Base-by-base conservation (phyloP, 1,140 invertebrate genomes). In the Drosophila takahashii region DNA sequence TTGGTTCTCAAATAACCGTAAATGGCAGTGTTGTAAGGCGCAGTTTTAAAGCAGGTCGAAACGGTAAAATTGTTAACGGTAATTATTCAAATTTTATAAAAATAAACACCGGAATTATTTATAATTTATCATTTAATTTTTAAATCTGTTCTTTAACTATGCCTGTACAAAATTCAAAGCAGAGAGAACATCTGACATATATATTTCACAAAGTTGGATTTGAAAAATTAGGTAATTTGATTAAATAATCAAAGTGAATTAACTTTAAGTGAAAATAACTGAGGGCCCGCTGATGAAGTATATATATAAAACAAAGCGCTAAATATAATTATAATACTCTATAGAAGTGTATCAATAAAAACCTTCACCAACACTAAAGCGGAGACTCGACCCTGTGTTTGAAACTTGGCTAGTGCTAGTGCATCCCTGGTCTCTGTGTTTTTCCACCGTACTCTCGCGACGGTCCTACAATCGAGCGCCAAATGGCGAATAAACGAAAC, bases 401-500 rank as follows among this genome's bases (percentile, higher is more conserved):
- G 22, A 5, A 27, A 47, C 44, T n/a, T n/a, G 3, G 13, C 22
- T 47, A 8, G 26, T 3, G 2, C 2, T 2, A 22, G 1, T 32
- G n/a, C 15, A 50, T 8, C 47, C 27, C 27, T 50, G 48, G 29
- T 8, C 0, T 11, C 1, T 11, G 1, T 0, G 15, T 50, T 16
- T 32, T 37, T 39, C 3, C 13, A 9, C 3, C 13, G n/a, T 10
- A 32, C 37, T n/a, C 27, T 7, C n/a, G 58, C 32, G 3, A 29
- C 34, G 62, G 44, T 48, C 36, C 18, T 44, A 45, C 44, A n/a
- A 58, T 61, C 32, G 29, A 52, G 60, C 71, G 59, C 60, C 36
- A 76, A 76, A 76, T 66, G 72, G 48, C 50, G 9, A 45, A 39
- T 44, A 50, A 53, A 26, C 36, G 18, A 44, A 61, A 50, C 11